Evolutionary conservation across 2,797 vertebrate genomes (phyloP).

Genomic region (Anniella stebbinsi): DNA sequence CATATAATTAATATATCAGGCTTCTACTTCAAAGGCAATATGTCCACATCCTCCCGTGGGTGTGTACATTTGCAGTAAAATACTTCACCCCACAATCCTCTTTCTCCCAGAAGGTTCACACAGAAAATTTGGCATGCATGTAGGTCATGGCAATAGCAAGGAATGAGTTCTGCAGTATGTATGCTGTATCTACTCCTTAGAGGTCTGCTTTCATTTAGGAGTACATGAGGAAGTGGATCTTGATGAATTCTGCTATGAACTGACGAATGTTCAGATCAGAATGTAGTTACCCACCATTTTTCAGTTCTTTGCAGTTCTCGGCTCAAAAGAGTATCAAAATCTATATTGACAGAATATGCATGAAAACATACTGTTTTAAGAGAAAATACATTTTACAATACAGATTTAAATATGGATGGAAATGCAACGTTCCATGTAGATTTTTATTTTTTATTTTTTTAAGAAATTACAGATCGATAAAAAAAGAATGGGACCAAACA

Average conservation of each 20-base stretch:
- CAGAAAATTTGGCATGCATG: constrained; percentile 34
- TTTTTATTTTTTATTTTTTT: no score
- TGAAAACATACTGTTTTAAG: not conserved
- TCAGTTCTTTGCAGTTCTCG: not conserved
- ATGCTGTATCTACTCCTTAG: not conserved
- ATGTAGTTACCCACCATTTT: not conserved
- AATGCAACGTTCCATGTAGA: not conserved
- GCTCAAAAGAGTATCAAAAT: not conserved
- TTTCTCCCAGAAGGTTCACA: constrained; percentile 26
- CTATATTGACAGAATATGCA: not conserved
- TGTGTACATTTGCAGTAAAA: constrained; percentile 17
- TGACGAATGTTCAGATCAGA: not conserved
- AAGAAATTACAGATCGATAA: no score
- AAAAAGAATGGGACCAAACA: no score
- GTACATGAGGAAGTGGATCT: not conserved
- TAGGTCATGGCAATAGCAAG: constrained; percentile 20
- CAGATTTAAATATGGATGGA: not conserved
- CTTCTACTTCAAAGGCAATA: constrained; percentile 30
- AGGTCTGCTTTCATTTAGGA: not conserved
- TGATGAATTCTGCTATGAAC: not conserved
- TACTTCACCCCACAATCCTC: constrained; percentile 16
- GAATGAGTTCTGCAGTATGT: not conserved
- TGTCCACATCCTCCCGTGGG: constrained; percentile 38
- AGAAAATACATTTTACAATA: not conserved
- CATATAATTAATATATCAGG: constrained; percentile 25